These are phyloP conservation scores for Paracentrotus lividus DNA, from an alignment of 53 echinoderm and acorn worm species.

Conservation along the genomic window DNA sequence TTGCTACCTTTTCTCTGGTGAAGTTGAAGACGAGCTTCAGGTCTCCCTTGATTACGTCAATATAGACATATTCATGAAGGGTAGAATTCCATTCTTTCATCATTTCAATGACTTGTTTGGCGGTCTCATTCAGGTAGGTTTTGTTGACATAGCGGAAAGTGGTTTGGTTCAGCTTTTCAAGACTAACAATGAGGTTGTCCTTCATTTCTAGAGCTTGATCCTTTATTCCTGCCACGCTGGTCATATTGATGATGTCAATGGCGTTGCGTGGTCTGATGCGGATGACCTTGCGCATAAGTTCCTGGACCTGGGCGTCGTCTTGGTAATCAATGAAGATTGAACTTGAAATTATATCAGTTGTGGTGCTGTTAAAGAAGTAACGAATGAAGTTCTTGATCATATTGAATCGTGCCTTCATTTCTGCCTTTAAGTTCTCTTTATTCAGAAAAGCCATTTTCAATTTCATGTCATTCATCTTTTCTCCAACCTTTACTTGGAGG, in stretches of 20 bases:
- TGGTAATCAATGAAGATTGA: conserved; percentile 67
- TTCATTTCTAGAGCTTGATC: not conserved
- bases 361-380: conserved; percentile 65
- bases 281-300: conserved; percentile 66
- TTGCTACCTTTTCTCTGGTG: conserved; percentile 42
- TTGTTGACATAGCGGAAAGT: conserved; percentile 66
- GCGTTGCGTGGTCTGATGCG: conserved; percentile 60
- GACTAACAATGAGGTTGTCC: conserved; percentile 17
- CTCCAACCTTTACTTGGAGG: conserved; percentile 18
- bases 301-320: conserved; percentile 64
- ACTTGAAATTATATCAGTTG: conserved; percentile 1
- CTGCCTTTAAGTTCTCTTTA: conserved; percentile 36
- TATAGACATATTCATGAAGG: conserved; percentile 66
- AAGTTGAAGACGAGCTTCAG: conserved; percentile 46
- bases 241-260: conserved; percentile 60
- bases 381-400: conserved; percentile 42
- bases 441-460: not conserved
- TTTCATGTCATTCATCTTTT: conserved; percentile 42
- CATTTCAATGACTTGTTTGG: conserved; percentile 7
- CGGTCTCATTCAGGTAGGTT: conserved; percentile 59
- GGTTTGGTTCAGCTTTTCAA: conserved; percentile 51
- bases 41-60: conserved; percentile 71
- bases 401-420: not conserved
- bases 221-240: not conserved
- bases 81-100: conserved; percentile 69